Evolutionary conservation across 2,888 invertebrate species (phyloP).

Genomic region (Diarsia dahlii): DNA sequence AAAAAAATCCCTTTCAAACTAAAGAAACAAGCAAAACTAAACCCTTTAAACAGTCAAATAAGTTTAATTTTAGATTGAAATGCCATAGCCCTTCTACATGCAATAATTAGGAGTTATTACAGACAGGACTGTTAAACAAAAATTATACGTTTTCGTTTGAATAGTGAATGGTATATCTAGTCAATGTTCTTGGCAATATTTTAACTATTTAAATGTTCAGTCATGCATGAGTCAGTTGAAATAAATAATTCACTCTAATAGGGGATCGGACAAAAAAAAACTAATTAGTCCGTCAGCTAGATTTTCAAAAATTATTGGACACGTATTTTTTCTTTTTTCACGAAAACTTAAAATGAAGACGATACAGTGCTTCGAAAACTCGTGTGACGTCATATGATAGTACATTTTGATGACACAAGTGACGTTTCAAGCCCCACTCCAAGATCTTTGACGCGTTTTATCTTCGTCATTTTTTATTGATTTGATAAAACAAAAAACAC

Average conservation of each 20-base stretch:
- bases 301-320: too few species aligned
- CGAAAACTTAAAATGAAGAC: too few species aligned
- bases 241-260: conserved; percentile 4
- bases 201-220: conserved; percentile 30
- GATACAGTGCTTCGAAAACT: too few species aligned
- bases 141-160: conserved; percentile 71
- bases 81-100: not conserved
- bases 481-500: too few species aligned
- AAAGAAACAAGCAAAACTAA: not conserved
- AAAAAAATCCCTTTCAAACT: not conserved
- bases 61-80: not conserved
- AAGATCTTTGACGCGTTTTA: too few species aligned
- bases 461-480: too few species aligned
- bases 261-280: too few species aligned
- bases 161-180: conserved; percentile 41
- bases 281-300: too few species aligned
- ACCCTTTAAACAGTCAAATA: fast-evolving
- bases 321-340: too few species aligned
- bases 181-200: conserved; percentile 30
- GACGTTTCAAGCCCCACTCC: too few species aligned
- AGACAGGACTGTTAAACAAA: conserved; percentile 58
- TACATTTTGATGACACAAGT: too few species aligned
- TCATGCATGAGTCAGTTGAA: conserved; percentile 24
- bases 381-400: too few species aligned
- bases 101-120: conserved; percentile 54